Evolutionary conservation across 2,888 invertebrate genomes (phyloP), one percentile per base, ranked within the genome.

Genomic region (Sinhomidia bicolor): DNA sequence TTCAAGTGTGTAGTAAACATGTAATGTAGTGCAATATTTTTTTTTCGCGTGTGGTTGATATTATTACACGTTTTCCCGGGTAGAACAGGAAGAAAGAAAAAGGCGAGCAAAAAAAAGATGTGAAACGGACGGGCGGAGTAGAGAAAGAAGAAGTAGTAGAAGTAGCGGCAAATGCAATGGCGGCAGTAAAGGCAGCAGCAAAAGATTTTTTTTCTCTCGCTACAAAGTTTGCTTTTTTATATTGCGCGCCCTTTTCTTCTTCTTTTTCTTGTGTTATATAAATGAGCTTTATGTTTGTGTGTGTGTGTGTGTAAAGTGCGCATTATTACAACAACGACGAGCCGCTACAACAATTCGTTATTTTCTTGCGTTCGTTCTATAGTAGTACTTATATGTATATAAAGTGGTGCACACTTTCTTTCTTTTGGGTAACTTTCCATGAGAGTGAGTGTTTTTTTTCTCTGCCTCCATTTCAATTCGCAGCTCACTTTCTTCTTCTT

Each of bases 111-210:
- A n/a, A n/a, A n/a, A n/a, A n/a, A 71, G 82, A 65, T 68, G 68
- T 79, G 60, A 60, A 80, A n/a, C 32, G 79, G 79, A 79, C 79
- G 79, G 57, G 65, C 62, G 80, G 29, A 62, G 26, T 44, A 65
- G 36, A n/a, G n/a, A n/a, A n/a, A n/a, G n/a, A n/a, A n/a, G 7
- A 54, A 36, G 51, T 47, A 14, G 36, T 36, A 36, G 36, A 5
- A 36, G 36, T 36, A 47, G 47, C 47, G 10, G 76, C 36, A 36
- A 36, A 36, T n/a, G n/a, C n/a, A n/a, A n/a, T n/a, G n/a, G n/a
- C n/a, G n/a, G n/a, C n/a, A n/a, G n/a, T n/a, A n/a, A n/a, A n/a
- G n/a, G n/a, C n/a, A n/a, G n/a, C 10, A 57, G 41, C 71, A 41
- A 41, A 71, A n/a, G 68, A 51, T 71, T 82, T 82, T n/a, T n/a